These are phyloP conservation scores for Ailurus styani DNA, from an alignment of 2,113 vertebrate genomes.

Conservation along the genomic window DNA sequence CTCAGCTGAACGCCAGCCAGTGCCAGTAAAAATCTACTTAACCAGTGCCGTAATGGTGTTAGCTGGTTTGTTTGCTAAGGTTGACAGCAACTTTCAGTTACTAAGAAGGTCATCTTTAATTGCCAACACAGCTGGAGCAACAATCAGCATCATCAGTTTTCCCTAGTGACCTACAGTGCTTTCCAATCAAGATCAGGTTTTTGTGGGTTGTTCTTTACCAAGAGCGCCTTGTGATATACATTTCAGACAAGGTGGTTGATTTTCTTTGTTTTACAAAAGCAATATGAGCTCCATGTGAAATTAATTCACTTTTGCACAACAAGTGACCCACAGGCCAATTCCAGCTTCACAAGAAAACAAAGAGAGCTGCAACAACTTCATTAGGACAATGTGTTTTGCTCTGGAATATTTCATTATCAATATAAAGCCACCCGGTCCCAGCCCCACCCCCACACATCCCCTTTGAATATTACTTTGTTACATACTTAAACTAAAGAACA, in stretches of 20 bases:
- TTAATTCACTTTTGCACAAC: constrained; percentile 81
- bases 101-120: constrained; percentile 74
- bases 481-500: constrained; percentile 75
- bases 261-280: constrained; percentile 80
- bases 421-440: constrained; percentile 61
- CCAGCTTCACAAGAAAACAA: constrained; percentile 79
- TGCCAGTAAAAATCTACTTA: constrained; percentile 51
- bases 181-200: constrained; percentile 79
- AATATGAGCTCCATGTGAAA: constrained; percentile 76
- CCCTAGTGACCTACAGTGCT: constrained; percentile 81
- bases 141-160: constrained; percentile 76
- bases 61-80: constrained; percentile 66
- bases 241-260: constrained; percentile 80
- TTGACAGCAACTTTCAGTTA: constrained; percentile 65
- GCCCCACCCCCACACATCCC: constrained; percentile 57
- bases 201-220: constrained; percentile 45
- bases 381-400: constrained; percentile 75
- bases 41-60: constrained; percentile 49
- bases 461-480: constrained; percentile 73
- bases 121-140: constrained; percentile 77
- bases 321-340: constrained; percentile 80
- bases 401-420: constrained; percentile 58
- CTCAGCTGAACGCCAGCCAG: constrained; percentile 79
- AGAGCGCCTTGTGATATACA: constrained; percentile 77
- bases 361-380: constrained; percentile 81